phyloP scores from a whole-genome alignment of 2,113 vertebrate genomes.

The Festucalex cinctus region DNA sequence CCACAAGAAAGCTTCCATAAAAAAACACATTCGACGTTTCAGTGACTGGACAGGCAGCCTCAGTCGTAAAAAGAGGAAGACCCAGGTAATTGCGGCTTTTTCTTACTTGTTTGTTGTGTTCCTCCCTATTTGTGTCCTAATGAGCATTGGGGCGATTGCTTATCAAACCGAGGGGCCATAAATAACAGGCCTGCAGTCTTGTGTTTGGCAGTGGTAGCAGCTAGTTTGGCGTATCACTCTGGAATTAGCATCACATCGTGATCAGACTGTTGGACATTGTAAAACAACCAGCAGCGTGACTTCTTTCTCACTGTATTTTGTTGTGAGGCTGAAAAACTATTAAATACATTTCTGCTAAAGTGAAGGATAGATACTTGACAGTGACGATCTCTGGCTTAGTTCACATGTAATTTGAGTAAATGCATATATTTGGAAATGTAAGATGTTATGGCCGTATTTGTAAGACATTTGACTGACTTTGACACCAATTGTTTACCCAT shows the following conservation, averaged over 20 bases:
- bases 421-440: no score
- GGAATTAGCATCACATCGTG: conserved; percentile 48
- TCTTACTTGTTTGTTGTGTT: background rate
- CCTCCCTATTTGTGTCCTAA: background rate
- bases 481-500: conserved; percentile 46
- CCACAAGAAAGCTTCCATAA: conserved; percentile 83
- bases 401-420: background rate
- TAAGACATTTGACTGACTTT: conserved; percentile 37
- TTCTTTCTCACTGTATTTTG: background rate
- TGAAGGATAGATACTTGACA: conserved; percentile 18
- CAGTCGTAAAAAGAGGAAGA: conserved; percentile 87
- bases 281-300: conserved; percentile 18
- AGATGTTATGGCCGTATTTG: no score
- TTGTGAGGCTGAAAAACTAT: conserved; percentile 13
- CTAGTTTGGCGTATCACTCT: conserved; percentile 44
- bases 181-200: conserved; percentile 22
- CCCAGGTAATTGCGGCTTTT: conserved; percentile 73
- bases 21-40: conserved; percentile 85
- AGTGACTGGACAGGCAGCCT: conserved; percentile 97
- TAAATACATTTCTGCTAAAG: conserved; percentile 6
- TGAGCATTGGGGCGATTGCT: background rate
- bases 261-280: conserved; percentile 48
- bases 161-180: conserved; percentile 11
- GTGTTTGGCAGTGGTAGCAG: conserved; percentile 27
- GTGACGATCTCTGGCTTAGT: conserved; percentile 36